Evolutionary conservation across 2,888 invertebrate genomes (phyloP).

Genomic region (Galeruca laticollis): DNA sequence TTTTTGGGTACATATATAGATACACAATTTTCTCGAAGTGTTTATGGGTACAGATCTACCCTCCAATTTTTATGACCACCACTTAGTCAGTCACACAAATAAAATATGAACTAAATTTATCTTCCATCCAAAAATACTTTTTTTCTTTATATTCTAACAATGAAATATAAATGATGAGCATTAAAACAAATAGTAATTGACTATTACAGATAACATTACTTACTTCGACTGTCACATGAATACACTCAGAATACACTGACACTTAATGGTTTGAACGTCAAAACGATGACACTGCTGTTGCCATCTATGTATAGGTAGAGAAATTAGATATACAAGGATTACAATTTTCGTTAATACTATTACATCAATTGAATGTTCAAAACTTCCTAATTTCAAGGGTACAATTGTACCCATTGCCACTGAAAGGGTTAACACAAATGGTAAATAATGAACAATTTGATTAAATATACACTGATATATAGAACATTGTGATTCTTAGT

Average conservation of each 20-base stretch:
- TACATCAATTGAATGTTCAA: not conserved
- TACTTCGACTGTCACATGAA: not conserved
- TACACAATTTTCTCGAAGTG: not conserved
- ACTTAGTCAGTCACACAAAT: slow-evolving; percentile 21
- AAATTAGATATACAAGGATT: not conserved
- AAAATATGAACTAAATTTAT: slow-evolving; percentile 7
- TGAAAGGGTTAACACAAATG: not conserved
- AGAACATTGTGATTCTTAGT: no score
- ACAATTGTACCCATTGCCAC: not conserved
- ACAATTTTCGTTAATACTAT: not conserved
- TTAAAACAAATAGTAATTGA: not conserved
- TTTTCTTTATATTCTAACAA: no score
- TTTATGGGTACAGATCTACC: slow-evolving; percentile 14
- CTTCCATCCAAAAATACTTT: slow-evolving; percentile 3
- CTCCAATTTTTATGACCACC: slow-evolving; percentile 15
- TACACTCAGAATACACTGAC: slow-evolving; percentile 1
- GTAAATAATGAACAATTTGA: no score
- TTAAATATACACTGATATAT: no score
- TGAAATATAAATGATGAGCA: not conserved
- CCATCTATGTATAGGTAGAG: not conserved
- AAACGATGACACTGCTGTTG: not conserved
- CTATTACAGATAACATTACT: not conserved
- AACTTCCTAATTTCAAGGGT: not conserved
- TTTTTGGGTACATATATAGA: no score
- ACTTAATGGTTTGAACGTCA: not conserved